Evolutionary conservation across 2,888 invertebrate species (phyloP), one percentile per base, ranked within the genome.

Genomic region (Caenorhabditis japonica): DNA sequence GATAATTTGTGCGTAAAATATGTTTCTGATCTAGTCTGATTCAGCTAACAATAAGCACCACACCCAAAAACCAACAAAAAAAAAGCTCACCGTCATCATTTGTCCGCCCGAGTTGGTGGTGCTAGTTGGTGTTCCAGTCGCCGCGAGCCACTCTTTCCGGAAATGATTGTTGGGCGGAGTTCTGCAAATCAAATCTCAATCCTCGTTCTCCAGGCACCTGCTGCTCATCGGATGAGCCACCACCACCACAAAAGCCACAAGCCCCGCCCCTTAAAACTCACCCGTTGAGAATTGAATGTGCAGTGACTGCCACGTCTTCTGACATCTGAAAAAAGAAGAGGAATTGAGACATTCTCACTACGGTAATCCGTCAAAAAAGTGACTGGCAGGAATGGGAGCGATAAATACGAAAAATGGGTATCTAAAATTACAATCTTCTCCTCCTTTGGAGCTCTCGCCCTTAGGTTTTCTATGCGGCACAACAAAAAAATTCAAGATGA

Each of bases 221-320:
- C 58, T 56, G 34, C 4, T 25, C 10, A 23, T 25, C 30, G 58
- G 56, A 43, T 33, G 30, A 34, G 43, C 55, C 3, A 17, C 17
- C n/a, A n/a, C n/a, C n/a, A n/a, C n/a, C n/a, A n/a, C n/a, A n/a
- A n/a, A n/a, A n/a, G n/a, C n/a, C n/a, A n/a, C 10, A 52, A n/a
- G 25, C 62, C 15, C 55, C 70, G 62, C 44, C 58, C 52, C 15
- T 34, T 46, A 36, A 19, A 17, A 51, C 56, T 69, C 25, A 70
- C 70, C 72, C 64, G 34, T 66, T 72, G 33, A 72, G 61, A 34
- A 73, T 41, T 10, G 73, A 53, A 13, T 61, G 53, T 17, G 68
- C 61, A 12, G 61, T 66, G 19, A 73, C 66, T 44, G 73, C 73
- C 13, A 73, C 73, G 61, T 73, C 73, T 73, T 73, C 73, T 4